These are phyloP conservation scores for Ranitomeya variabilis DNA, from an alignment of 2,113 vertebrate genomes.

Conservation along the genomic window DNA sequence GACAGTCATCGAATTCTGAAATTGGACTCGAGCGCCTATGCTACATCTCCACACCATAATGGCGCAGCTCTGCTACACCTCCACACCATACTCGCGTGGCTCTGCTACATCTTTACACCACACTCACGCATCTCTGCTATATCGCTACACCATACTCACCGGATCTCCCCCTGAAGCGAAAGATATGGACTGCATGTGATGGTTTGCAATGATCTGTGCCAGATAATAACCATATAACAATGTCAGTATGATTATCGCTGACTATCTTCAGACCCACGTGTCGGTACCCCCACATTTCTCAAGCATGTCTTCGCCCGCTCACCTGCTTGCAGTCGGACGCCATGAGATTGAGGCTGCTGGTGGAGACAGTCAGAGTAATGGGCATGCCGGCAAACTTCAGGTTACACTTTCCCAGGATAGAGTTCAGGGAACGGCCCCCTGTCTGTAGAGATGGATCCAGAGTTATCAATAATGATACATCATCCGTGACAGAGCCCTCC, in stretches of 20 bases:
- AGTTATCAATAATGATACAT: background rate
- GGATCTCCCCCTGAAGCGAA: slow-evolving; percentile 95
- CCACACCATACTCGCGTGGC: background rate
- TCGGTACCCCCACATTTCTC: no score
- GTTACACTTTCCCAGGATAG: slow-evolving; percentile 96
- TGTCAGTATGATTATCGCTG: no score
- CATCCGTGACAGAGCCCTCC: background rate
- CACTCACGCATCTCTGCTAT: background rate
- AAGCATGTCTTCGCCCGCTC: slow-evolving; percentile 51
- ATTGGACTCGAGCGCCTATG: background rate
- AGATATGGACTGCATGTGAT: slow-evolving; percentile 97
- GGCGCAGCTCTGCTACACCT: background rate
- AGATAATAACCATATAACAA: background rate
- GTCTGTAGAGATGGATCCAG: slow-evolving; percentile 71
- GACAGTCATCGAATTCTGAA: background rate
- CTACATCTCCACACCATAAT: background rate
- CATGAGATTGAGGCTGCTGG: slow-evolving; percentile 98
- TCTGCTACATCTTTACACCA: background rate
- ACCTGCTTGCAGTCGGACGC: slow-evolving; percentile 98
- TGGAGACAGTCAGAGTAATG: slow-evolving; percentile 96
- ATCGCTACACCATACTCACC: slow-evolving; percentile 74
- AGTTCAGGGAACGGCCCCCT: slow-evolving; percentile 83
- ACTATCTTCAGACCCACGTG: no score
- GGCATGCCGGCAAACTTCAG: slow-evolving; percentile 97
- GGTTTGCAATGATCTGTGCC: slow-evolving; percentile 91